These are phyloP conservation scores for Phylloscopus whistleri DNA, from an alignment of 2,113 vertebrate genomes.

Conservation along the genomic window DNA sequence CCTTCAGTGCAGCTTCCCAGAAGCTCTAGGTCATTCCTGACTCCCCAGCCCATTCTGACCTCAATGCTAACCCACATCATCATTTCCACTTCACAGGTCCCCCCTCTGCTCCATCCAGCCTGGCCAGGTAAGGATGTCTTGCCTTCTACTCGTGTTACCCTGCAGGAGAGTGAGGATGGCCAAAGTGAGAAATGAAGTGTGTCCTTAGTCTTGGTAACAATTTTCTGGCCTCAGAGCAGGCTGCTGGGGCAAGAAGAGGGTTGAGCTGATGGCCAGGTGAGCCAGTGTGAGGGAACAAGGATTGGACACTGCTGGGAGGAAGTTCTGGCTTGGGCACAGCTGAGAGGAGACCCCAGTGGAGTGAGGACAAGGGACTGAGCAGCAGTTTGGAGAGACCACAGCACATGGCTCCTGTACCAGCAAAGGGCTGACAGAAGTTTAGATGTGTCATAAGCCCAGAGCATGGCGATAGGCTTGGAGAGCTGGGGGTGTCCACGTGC, in stretches of 20 bases:
- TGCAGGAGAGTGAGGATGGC: not conserved
- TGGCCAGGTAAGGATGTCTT: constrained; percentile 41
- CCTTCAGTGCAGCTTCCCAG: not conserved
- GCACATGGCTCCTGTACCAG: accelerated
- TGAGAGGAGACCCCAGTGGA: not conserved
- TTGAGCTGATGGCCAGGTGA: not conserved
- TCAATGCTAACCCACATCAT: not conserved
- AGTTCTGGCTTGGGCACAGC: not conserved
- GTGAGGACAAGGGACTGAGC: not conserved
- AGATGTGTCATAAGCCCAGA: too few species aligned
- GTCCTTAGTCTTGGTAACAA: not conserved
- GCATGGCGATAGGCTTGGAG: accelerated
- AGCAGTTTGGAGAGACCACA: not conserved
- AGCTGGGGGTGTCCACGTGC: accelerated
- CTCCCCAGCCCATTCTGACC: not conserved
- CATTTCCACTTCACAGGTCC: constrained; percentile 22
- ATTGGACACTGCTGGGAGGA: not conserved
- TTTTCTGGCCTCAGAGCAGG: not conserved
- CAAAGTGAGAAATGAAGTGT: not conserved
- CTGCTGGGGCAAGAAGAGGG: not conserved
- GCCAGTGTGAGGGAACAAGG: not conserved
- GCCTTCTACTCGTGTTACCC: not conserved
- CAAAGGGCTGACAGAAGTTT: not conserved
- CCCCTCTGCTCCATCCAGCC: not conserved
- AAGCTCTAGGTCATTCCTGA: not conserved